Conservation (phyloP, 2,113 vertebrate genomes). For the Erythrocebus patas region DNA sequence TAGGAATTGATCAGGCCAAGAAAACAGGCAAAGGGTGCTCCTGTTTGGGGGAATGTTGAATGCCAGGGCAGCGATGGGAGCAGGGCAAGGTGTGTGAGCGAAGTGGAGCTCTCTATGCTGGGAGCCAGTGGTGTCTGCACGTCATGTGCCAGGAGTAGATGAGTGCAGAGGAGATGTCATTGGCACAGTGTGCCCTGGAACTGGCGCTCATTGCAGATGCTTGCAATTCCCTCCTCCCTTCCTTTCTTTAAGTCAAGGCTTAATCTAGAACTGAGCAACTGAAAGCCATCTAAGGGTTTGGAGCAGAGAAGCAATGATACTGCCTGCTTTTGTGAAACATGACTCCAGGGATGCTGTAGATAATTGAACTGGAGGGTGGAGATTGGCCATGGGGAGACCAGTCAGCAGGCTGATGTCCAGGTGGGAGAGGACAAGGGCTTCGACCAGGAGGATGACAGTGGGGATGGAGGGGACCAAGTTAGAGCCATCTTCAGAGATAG, state of each 20-base stretch:
- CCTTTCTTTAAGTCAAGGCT: neutral
- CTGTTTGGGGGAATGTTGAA: too few species aligned
- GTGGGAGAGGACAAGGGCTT: neutral
- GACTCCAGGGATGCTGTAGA: neutral
- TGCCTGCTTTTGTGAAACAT: neutral
- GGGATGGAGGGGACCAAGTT: neutral
- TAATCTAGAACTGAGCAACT: neutral
- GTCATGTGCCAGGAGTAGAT: neutral
- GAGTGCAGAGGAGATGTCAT: neutral
- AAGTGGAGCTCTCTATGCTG: neutral
- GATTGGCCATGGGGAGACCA: neutral
- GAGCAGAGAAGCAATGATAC: neutral
- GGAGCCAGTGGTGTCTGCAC: neutral
- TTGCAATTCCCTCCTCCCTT: neutral
- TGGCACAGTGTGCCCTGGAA: neutral
- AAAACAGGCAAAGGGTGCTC: neutral
- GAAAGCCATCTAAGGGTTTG: neutral
- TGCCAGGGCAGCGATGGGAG: accelerated
- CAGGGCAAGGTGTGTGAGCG: neutral
- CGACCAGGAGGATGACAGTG: neutral
- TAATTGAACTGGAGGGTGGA: neutral
- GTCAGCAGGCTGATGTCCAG: neutral
- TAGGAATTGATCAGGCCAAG: neutral
- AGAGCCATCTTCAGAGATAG: neutral
- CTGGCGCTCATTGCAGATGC: accelerated